Conservation (phyloP, 2,113 vertebrate species). For the Epinephelus fuscoguttatus region DNA sequence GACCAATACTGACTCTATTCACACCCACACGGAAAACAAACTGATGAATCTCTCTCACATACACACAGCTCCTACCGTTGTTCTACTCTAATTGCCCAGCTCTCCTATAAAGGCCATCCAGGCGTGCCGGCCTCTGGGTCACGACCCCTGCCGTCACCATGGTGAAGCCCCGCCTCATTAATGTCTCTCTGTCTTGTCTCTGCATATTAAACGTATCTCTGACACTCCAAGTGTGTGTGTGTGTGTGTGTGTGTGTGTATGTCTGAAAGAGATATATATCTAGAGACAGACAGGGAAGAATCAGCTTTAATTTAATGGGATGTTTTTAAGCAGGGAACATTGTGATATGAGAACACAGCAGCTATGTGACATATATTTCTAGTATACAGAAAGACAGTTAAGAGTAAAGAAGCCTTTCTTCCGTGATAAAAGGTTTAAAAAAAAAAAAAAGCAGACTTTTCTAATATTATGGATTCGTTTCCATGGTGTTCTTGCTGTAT, state of each 20-base stretch:
- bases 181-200: conserved; percentile 65
- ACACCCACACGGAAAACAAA: conserved; percentile 17
- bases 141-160: conserved; percentile 72
- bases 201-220: conserved; percentile 68
- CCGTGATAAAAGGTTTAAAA: not conserved
- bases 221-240: not conserved
- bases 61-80: conserved; percentile 39
- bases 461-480: not conserved
- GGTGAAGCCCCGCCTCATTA: conserved; percentile 74
- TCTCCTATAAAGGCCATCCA: conserved; percentile 73
- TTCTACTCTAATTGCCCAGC: conserved; percentile 75
- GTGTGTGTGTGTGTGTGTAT: not conserved
- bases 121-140: conserved; percentile 70
- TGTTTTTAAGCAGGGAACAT: not conserved
- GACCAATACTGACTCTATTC: not conserved
- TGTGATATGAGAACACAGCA: not conserved
- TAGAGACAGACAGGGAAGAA: not conserved
- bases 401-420: not conserved
- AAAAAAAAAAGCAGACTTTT: not conserved
- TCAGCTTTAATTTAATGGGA: not conserved
- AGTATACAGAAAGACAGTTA: not conserved
- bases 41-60: conserved; percentile 25
- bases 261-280: not conserved
- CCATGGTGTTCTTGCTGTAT: not conserved
- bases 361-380: not conserved